Evolutionary conservation across 2,113 vertebrate species (phyloP).

Genomic region (Hydropotes inermis): DNA sequence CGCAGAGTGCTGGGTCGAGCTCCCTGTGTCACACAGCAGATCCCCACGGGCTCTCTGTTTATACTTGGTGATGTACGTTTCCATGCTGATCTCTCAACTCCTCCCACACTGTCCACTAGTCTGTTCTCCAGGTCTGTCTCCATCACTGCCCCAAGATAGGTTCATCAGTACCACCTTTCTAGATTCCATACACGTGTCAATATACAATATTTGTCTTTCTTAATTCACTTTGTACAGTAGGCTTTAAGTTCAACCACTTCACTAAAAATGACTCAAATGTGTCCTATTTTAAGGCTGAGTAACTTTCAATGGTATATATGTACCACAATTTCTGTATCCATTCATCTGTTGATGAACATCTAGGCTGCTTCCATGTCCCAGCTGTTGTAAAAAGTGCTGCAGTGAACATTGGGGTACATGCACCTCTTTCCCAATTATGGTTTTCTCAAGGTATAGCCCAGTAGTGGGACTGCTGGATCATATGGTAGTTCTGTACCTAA

Average conservation of each 20-base stretch:
- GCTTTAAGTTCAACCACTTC: not conserved
- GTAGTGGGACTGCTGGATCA: not conserved
- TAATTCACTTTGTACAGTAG: not conserved
- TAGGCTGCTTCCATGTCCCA: not conserved
- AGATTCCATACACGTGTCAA: not conserved
- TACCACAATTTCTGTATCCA: not conserved
- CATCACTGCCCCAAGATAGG: rapidly evolving
- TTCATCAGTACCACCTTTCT: not conserved
- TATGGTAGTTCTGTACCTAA: not conserved
- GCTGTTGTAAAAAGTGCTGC: not conserved
- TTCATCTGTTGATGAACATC: not conserved
- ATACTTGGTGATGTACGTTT: rapidly evolving
- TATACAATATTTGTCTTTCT: not conserved
- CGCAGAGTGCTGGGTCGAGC: not conserved
- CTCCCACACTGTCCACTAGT: not conserved
- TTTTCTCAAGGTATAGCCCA: not conserved
- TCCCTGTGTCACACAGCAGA: too few species aligned
- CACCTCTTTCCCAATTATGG: not conserved
- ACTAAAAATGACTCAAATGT: not conserved
- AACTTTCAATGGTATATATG: not conserved
- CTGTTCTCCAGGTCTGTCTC: not conserved
- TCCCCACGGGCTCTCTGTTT: not conserved
- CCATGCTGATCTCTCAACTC: not conserved
- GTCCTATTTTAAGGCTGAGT: not conserved
- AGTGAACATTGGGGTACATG: not conserved